A percentile compares a stretch with the other conserved stretches of the same genome.
phyloP scores from a whole-genome alignment of 2,888 invertebrate species.

The Drosophila suboccidentalis region DNA sequence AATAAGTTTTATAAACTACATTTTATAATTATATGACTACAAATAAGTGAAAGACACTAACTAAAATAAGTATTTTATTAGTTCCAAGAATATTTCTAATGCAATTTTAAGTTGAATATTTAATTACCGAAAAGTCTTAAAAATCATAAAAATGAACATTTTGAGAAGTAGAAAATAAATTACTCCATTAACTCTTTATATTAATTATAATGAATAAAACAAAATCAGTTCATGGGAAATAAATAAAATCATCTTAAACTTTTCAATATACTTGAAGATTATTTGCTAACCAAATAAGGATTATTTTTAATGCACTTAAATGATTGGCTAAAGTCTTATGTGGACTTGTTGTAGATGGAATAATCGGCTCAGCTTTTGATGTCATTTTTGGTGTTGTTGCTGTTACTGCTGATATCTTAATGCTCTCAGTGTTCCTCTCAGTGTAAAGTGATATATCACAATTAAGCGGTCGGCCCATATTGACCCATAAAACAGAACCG shows the following conservation, averaged over 20 bases:
- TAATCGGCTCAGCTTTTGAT: conserved; percentile 31
- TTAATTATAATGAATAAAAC: background rate
- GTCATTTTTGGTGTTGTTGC: background rate
- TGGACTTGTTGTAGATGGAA: background rate
- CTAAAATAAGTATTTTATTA: too few relatives aligned
- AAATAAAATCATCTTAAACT: background rate
- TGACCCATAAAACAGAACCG: conserved; percentile 64
- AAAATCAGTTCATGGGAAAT: background rate
- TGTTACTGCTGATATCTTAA: conserved; percentile 40
- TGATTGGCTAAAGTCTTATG: background rate
- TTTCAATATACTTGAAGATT: background rate
- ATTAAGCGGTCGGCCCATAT: conserved; percentile 64
- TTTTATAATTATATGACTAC: too few relatives aligned
- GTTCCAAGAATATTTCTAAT: too few relatives aligned
- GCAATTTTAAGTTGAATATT: too few relatives aligned
- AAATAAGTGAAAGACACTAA: too few relatives aligned
- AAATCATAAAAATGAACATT: background rate
- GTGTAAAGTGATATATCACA: conserved; percentile 72
- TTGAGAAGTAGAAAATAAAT: background rate
- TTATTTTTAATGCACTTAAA: background rate
- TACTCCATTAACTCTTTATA: too few relatives aligned
- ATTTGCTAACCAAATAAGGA: background rate
- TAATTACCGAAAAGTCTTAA: too few relatives aligned
- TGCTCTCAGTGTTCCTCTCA: conserved; percentile 21
- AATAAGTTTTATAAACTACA: too few relatives aligned